A percentile compares a stretch with the other conserved stretches of the same genome.
phyloP scores from a whole-genome alignment of 2,797 vertebrate genomes.

The Miichthys miiuy region DNA sequence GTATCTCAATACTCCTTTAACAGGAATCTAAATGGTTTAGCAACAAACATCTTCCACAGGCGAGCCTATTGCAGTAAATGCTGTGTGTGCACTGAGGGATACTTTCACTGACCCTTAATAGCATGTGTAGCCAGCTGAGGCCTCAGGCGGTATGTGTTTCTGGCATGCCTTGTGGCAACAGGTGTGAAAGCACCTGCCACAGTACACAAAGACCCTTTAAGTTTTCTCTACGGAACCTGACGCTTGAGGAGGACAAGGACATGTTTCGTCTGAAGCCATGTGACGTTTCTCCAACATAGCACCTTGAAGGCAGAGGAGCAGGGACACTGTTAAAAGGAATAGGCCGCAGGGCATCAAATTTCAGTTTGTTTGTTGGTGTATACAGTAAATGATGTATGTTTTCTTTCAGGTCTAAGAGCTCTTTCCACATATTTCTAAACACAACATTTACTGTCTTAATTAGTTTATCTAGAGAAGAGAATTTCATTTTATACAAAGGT shows the following conservation, averaged over 20 bases:
- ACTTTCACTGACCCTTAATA: constrained; percentile 33
- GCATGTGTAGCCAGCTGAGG: constrained; percentile 48
- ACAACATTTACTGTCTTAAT: neutral
- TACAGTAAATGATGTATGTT: neutral
- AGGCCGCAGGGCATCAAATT: neutral
- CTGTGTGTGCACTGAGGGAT: neutral
- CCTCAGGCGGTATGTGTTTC: constrained; percentile 14
- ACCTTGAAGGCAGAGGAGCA: neutral
- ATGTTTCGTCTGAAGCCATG: neutral
- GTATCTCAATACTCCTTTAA: neutral
- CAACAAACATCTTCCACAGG: neutral
- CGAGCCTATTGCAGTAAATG: constrained; percentile 5
- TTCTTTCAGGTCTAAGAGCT: neutral
- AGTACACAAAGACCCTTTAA: constrained; percentile 40
- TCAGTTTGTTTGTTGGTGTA: neutral
- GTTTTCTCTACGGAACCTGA: neutral
- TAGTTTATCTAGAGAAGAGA: neutral
- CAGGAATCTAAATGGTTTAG: neutral
- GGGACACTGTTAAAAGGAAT: neutral
- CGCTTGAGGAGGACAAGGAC: neutral
- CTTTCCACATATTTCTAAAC: fast-evolving
- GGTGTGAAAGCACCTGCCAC: constrained; percentile 60
- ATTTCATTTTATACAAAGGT: neutral
- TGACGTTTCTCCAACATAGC: neutral
- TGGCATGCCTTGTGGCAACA: constrained; percentile 39